Evolutionary conservation across 35 echinoderm and acorn worm genomes (phyloP).

Genomic region (Apostichopus parvimensis): DNA sequence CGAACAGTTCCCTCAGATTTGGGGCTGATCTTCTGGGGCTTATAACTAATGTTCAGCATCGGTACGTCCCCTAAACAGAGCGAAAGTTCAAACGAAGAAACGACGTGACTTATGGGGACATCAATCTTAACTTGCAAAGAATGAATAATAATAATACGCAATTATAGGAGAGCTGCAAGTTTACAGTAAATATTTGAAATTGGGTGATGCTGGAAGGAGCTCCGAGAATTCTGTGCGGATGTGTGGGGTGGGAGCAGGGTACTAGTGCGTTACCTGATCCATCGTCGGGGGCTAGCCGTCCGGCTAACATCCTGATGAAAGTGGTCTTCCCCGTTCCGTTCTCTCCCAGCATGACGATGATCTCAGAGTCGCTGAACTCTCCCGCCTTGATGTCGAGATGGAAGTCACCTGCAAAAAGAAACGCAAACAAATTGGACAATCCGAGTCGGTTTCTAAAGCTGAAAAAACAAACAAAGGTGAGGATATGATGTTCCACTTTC

Average conservation of each 20-base stretch:
- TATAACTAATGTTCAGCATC: conserved; percentile 94
- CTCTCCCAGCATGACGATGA: conserved; percentile 94
- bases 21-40: conserved; percentile 99
- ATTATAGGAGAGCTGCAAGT: too few species aligned
- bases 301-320: conserved; percentile 95
- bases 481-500: too few species aligned
- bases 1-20: conserved; percentile 85
- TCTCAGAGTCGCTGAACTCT: conserved; percentile 96
- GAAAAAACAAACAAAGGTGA: too few species aligned
- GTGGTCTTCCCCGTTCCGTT: conserved; percentile 97
- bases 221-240: too few species aligned
- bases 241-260: too few species aligned
- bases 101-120: neutral
- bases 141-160: too few species aligned
- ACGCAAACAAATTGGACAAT: neutral
- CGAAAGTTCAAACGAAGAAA: neutral
- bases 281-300: conserved; percentile 71
- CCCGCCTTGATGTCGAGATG: conserved; percentile 70
- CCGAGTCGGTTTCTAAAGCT: too few species aligned
- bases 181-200: too few species aligned
- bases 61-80: conserved; percentile 68
- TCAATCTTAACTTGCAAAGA: too few species aligned
- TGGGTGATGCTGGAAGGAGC: too few species aligned
- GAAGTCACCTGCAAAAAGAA: conserved; percentile 62
- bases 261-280: conserved; percentile 57